Evolutionary conservation across 2,888 invertebrate species (phyloP).

Genomic region (Mythimna ferrago): DNA sequence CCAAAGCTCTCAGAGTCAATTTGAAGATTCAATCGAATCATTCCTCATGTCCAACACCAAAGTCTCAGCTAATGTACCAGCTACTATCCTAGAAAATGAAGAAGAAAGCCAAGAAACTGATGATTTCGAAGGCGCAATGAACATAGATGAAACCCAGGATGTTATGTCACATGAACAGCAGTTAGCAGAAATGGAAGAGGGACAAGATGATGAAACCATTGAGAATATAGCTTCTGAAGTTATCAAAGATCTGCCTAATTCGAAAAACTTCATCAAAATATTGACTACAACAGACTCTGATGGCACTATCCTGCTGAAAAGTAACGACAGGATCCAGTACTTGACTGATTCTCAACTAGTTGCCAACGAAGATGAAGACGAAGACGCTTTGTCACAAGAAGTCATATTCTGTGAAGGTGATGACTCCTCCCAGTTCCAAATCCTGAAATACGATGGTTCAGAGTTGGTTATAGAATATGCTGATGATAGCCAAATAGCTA

Average conservation of each 20-base stretch:
- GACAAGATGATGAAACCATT: slow-evolving; percentile 54
- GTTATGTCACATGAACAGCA: slow-evolving; percentile 69
- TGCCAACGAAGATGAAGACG: slow-evolving; percentile 73
- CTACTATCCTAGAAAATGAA: slow-evolving; percentile 86
- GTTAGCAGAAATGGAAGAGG: slow-evolving; percentile 63
- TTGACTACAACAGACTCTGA: slow-evolving; percentile 77
- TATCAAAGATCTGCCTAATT: slow-evolving; percentile 59
- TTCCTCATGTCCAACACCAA: slow-evolving; percentile 81
- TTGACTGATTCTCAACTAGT: slow-evolving; percentile 77
- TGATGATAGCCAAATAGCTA: slow-evolving; percentile 84
- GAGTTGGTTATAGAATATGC: slow-evolving; percentile 87
- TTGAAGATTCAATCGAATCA: slow-evolving; percentile 81
- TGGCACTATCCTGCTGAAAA: slow-evolving; percentile 81
- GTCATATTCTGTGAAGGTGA: slow-evolving; percentile 87
- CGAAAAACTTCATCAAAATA: slow-evolving; percentile 83
- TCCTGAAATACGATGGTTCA: slow-evolving; percentile 85
- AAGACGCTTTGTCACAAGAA: slow-evolving; percentile 79
- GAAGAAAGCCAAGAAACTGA: slow-evolving; percentile 80
- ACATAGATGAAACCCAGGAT: slow-evolving; percentile 73
- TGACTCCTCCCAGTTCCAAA: slow-evolving; percentile 84
- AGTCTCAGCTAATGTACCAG: slow-evolving; percentile 84
- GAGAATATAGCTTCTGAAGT: slow-evolving; percentile 63
- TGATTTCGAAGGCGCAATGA: slow-evolving; percentile 70
- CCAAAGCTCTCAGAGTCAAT: slow-evolving; percentile 65
- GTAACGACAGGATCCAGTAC: slow-evolving; percentile 79